Evolutionary conservation across 2,888 invertebrate species (phyloP).

Genomic region (Drosophila monieri): DNA sequence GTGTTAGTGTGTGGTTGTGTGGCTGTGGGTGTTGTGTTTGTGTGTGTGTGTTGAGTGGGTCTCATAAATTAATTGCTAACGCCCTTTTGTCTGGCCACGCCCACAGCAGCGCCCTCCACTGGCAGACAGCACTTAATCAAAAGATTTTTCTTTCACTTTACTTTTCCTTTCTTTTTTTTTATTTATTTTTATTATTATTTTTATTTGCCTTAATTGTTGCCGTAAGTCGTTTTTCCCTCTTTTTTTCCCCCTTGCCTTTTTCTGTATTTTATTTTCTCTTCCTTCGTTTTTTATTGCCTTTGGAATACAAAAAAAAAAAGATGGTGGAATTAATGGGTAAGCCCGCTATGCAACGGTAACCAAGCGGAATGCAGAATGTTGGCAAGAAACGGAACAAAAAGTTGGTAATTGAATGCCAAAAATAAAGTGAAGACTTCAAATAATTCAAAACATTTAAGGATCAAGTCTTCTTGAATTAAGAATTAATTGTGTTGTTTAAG

Average conservation of each 20-base stretch:
- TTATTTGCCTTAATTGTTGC: slow-evolving; percentile 32
- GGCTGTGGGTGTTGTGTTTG: slow-evolving; percentile 17
- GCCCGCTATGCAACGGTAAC: slow-evolving; percentile 6
- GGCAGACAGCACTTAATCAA: slow-evolving; percentile 41
- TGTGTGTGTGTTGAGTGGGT: slow-evolving; percentile 30
- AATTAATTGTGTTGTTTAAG: neutral
- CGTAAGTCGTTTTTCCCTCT: slow-evolving; percentile 27
- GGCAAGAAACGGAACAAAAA: neutral
- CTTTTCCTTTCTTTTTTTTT: neutral
- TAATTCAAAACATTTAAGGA: slow-evolving; percentile 1
- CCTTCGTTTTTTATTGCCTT: neutral
- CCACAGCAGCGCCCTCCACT: slow-evolving; percentile 3
- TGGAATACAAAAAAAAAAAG: neutral
- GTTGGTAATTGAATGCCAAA: slow-evolving; percentile 16
- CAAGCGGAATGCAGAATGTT: slow-evolving; percentile 20
- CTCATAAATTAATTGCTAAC: slow-evolving; percentile 50
- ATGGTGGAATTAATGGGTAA: slow-evolving; percentile 5
- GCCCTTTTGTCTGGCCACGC: slow-evolving; percentile 47
- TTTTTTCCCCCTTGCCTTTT: slow-evolving; percentile 5
- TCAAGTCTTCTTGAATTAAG: neutral
- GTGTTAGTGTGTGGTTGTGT: slow-evolving; percentile 23
- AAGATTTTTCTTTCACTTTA: slow-evolving; percentile 22
- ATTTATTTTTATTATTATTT: slow-evolving; percentile 10
- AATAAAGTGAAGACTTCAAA: neutral
- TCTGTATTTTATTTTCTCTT: neutral